These are phyloP conservation scores for Eurytoma adleriae DNA, from an alignment of 2,888 invertebrate species.

Conservation along the genomic window DNA sequence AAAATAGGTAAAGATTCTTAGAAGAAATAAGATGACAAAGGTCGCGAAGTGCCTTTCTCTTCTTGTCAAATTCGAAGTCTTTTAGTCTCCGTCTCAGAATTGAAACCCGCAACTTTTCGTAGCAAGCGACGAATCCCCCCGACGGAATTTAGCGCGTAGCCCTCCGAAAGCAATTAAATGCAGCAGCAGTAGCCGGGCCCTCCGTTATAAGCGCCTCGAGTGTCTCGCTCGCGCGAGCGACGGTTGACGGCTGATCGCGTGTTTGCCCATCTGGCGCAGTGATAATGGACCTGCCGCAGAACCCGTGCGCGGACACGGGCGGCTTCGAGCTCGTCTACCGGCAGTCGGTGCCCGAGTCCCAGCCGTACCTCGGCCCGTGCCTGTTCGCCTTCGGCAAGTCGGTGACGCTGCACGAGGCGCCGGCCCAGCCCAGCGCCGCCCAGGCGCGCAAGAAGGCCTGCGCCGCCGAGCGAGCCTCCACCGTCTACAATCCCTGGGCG, in stretches of 20 bases:
- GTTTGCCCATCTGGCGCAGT: constrained; percentile 78
- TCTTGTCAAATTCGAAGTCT: too few relatives aligned
- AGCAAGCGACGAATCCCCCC: too few relatives aligned
- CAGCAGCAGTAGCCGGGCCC: too few relatives aligned
- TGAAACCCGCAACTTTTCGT: too few relatives aligned
- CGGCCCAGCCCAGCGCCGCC: background rate
- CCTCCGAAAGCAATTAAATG: too few relatives aligned
- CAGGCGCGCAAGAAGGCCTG: background rate
- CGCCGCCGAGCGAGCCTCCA: background rate
- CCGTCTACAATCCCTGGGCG: constrained; percentile 26
- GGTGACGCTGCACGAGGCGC: constrained; percentile 45
- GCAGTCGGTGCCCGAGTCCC: constrained; percentile 83
- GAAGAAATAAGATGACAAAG: too few relatives aligned
- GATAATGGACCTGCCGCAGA: constrained; percentile 84
- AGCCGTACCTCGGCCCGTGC: constrained; percentile 86
- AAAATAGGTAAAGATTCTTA: too few relatives aligned
- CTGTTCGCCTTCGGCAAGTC: constrained; percentile 81
- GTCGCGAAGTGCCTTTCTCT: too few relatives aligned
- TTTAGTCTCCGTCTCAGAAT: too few relatives aligned
- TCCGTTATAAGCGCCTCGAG: too few relatives aligned
- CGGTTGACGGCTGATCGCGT: background rate
- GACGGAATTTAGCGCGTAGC: too few relatives aligned
- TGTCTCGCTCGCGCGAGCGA: constrained; percentile 11
- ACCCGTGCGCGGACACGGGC: constrained; percentile 87
- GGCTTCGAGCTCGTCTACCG: constrained; percentile 87